phyloP scores from a whole-genome alignment of 2,888 invertebrate genomes.

The Brachyptera risi region DNA sequence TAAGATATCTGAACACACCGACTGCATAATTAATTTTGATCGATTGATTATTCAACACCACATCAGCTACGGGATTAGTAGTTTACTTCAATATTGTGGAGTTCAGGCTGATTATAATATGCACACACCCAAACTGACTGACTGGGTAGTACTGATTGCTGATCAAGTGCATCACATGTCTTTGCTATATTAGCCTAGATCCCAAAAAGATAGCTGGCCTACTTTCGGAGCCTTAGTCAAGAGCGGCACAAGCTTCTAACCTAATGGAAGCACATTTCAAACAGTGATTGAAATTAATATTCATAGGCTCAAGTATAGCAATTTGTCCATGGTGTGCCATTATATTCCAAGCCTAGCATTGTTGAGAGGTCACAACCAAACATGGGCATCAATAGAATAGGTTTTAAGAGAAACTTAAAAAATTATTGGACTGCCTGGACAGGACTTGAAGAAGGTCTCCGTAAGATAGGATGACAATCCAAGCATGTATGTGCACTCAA shows the following conservation, averaged over 20 bases:
- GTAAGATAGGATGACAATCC: background rate
- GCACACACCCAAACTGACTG: slow-evolving; percentile 5
- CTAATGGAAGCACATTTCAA: slow-evolving; percentile 33
- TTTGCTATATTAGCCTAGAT: slow-evolving; percentile 6
- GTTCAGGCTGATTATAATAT: background rate
- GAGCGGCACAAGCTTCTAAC: slow-evolving; percentile 26
- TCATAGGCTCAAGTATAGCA: slow-evolving; percentile 14
- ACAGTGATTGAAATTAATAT: slow-evolving; percentile 14
- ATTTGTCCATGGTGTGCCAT: background rate
- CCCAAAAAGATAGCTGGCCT: slow-evolving; percentile 12
- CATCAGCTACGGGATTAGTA: background rate
- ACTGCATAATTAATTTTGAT: too few relatives aligned
- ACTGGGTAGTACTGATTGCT: background rate
- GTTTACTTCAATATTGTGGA: background rate
- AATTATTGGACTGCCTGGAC: background rate
- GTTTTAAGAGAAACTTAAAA: background rate
- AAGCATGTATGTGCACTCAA: slow-evolving; percentile 11
- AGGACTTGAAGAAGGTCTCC: background rate
- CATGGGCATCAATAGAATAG: background rate
- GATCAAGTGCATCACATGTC: too few relatives aligned
- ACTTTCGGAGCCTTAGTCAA: slow-evolving; percentile 11
- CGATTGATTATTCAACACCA: too few relatives aligned
- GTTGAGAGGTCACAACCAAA: background rate
- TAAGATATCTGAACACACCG: too few relatives aligned
- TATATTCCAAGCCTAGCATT: background rate